Evolutionary conservation across 2,113 vertebrate genomes (phyloP), one percentile per base, ranked within the genome.

Genomic region (Martes martes): DNA sequence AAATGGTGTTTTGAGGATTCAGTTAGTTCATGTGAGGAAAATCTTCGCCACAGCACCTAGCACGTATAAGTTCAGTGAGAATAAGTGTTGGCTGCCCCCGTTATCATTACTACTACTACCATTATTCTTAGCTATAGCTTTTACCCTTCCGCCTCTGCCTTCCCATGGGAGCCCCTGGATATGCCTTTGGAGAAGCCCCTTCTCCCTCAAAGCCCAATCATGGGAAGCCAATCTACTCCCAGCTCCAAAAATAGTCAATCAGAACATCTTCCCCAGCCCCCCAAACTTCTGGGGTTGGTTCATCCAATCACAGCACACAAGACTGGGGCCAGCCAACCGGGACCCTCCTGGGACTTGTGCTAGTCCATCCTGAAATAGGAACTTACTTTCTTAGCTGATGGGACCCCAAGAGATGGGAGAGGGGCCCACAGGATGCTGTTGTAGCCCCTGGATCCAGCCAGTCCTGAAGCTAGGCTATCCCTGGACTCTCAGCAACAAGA

Each of bases 191-290:
- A 74, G 63, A 55, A 52, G 39, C 10, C 57, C 45, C 11, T 39
- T 7, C 14, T 1, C 2, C 6, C 39, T 45, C 11, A 0, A 13
- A 23, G 33, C 19, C 45, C 59, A 3, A 61, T 47, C 69, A 18
- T 3, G 42, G 16, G 9, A 57, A 28, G 6, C 57, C 55, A 50
- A 28, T 45, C 65, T 18, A 0, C 42, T 31, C n/a, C 39, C 47
- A 14, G 14, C 8, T 33, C 28, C 52, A 63, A 14, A 11, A 69
- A 86, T 36, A 71, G 42, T 39, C 91, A 50, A 55, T 23, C 36
- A 63, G 42, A 57, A 42, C 45, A 45, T 4, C 45, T 21, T 76
- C 74, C 52, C 19, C 42, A 89, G 47, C 28, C 14, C 47, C 61
- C 2, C 18, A 18, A 9, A 47, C 31, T 23, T 83, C 42, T 61